Conservation (phyloP, 2,113 vertebrate species). For the Fukomys damarensis region DNA sequence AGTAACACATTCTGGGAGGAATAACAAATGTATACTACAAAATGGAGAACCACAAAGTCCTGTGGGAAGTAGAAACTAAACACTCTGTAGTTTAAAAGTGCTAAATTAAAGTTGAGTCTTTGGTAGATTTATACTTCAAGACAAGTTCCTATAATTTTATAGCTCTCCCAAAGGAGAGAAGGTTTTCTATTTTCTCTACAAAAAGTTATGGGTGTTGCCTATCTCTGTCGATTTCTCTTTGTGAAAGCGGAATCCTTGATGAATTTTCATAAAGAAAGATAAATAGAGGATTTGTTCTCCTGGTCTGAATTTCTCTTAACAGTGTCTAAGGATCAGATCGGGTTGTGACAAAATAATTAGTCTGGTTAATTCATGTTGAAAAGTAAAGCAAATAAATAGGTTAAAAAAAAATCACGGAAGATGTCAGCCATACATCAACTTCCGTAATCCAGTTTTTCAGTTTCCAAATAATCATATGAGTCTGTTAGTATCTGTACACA, state of each 20-base stretch:
- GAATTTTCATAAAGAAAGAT: constrained; percentile 67
- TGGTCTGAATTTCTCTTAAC: constrained; percentile 13
- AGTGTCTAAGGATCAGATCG: neutral
- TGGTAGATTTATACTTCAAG: constrained; percentile 47
- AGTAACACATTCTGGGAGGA: neutral
- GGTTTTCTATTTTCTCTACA: constrained; percentile 54
- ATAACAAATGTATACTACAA: constrained; percentile 29
- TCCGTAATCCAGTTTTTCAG: constrained; percentile 21
- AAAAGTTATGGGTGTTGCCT: constrained; percentile 36
- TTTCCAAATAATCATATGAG: neutral
- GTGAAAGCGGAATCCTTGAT: constrained; percentile 44
- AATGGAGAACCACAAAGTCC: neutral
- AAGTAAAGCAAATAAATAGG: constrained; percentile 57
- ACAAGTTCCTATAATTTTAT: constrained; percentile 57
- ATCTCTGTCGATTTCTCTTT: constrained; percentile 50
- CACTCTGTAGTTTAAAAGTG: neutral
- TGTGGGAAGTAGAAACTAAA: neutral
- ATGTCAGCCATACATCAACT: constrained; percentile 39
- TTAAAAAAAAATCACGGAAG: constrained; percentile 35
- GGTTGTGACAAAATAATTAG: neutral
- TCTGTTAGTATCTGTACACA: constrained; percentile 15
- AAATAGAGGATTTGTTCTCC: neutral
- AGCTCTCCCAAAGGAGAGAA: constrained; percentile 31
- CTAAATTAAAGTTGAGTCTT: neutral
- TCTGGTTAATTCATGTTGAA: constrained; percentile 57